A percentile compares a stretch with the other conserved stretches of the same genome.
These are phyloP conservation scores for Melanargia galathea DNA, from an alignment of 2,888 invertebrate species.

Conservation along the genomic window DNA sequence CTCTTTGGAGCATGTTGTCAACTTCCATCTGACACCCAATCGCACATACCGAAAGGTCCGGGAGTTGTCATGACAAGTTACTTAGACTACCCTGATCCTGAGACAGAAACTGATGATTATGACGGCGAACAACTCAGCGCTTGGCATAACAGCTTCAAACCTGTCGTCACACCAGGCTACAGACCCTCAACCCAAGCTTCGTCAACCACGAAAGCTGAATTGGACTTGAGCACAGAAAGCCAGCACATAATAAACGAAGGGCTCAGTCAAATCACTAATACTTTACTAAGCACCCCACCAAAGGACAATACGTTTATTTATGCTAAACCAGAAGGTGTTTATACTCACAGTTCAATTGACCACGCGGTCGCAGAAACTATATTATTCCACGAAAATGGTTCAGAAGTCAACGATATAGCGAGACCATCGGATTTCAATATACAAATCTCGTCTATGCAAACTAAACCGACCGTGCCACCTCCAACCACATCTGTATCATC, in stretches of 20 bases:
- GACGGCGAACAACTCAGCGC: constrained; percentile 72
- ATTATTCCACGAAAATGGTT: constrained; percentile 81
- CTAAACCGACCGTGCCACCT: constrained; percentile 68
- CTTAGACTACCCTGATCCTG: constrained; percentile 70
- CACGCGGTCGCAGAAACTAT: constrained; percentile 85
- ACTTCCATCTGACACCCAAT: constrained; percentile 78
- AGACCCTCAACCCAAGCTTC: constrained; percentile 54
- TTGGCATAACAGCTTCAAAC: constrained; percentile 75
- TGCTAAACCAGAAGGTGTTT: constrained; percentile 60
- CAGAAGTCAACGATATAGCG: constrained; percentile 77
- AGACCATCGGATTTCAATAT: constrained; percentile 78
- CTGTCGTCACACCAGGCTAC: constrained; percentile 74
- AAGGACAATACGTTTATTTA: constrained; percentile 68
- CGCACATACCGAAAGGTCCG: constrained; percentile 76
- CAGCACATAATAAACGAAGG: constrained; percentile 80
- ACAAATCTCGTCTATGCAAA: constrained; percentile 76
- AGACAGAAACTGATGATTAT: constrained; percentile 59
- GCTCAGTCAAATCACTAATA: constrained; percentile 80
- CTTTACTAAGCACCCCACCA: constrained; percentile 70
- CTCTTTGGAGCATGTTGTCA: constrained; percentile 96
- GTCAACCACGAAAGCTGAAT: constrained; percentile 54
- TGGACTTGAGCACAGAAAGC: constrained; percentile 61
- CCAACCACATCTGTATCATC: constrained; percentile 56
- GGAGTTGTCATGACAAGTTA: constrained; percentile 77
- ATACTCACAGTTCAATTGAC: constrained; percentile 81